Evolutionary conservation across 2,888 invertebrate genomes (phyloP).

Genomic region (Drosophila leonis): DNA sequence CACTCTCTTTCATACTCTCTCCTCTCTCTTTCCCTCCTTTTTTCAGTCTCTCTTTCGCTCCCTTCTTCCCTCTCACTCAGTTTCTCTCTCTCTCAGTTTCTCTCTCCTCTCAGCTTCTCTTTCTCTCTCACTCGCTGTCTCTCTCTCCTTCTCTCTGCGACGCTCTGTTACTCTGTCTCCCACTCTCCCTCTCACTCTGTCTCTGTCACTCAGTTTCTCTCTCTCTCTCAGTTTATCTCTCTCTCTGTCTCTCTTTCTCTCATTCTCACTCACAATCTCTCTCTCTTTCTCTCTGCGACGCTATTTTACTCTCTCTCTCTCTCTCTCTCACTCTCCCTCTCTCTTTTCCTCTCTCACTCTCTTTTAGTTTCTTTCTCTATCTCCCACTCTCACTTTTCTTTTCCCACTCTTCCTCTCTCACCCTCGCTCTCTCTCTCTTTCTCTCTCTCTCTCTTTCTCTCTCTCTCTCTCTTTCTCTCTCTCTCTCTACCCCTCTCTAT

Average conservation of each 20-base stretch:
- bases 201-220: not conserved
- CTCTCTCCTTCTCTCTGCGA: no score
- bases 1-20: not conserved
- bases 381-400: not conserved
- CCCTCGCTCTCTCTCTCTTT: not conserved
- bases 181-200: not conserved
- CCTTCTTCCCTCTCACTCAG: not conserved
- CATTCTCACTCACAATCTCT: no score
- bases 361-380: not conserved
- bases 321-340: not conserved
- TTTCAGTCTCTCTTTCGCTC: not conserved
- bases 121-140: not conserved
- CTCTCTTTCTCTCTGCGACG: not conserved
- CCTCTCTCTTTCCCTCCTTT: not conserved
- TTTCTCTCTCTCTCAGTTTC: not conserved
- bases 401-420: not conserved
- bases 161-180: no score
- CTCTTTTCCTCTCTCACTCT: not conserved
- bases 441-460: not conserved
- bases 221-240: not conserved
- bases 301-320: no score
- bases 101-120: not conserved
- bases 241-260: not conserved
- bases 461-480: not conserved
- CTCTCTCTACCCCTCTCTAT: not conserved